These are phyloP conservation scores for Pipistrellus kuhlii DNA, from an alignment of 2,797 vertebrate species.

Conservation along the genomic window DNA sequence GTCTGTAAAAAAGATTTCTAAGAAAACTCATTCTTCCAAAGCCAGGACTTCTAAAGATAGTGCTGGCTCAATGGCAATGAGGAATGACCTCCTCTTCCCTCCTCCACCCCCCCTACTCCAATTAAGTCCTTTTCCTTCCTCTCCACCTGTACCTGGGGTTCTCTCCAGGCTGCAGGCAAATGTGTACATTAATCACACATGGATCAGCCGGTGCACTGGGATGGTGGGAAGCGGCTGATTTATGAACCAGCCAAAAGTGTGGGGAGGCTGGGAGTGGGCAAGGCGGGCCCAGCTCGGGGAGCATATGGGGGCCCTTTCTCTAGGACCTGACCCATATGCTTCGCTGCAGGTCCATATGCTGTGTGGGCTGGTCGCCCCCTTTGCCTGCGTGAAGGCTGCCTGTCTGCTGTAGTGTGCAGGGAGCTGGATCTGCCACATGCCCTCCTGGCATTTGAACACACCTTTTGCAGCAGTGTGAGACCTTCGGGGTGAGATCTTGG, in stretches of 20 bases:
- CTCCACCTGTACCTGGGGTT: conserved; percentile 87
- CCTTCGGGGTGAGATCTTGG: conserved; percentile 20
- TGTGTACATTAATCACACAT: conserved; percentile 87
- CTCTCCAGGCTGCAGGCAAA: conserved; percentile 86
- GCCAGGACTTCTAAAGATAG: conserved; percentile 64
- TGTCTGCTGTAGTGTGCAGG: background rate
- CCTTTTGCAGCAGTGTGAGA: background rate
- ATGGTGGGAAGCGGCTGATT: conserved; percentile 86
- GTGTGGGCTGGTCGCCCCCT: conserved; percentile 77
- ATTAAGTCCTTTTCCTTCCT: conserved; percentile 84
- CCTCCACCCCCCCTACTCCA: conserved; percentile 78
- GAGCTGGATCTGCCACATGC: background rate
- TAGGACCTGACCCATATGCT: conserved; percentile 88
- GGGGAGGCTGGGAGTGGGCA: conserved; percentile 72
- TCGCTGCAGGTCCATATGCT: conserved; percentile 87
- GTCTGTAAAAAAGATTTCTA: conserved; percentile 79
- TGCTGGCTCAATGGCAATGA: conserved; percentile 81
- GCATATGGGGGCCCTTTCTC: conserved; percentile 86
- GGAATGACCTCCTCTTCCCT: conserved; percentile 71
- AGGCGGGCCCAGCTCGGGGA: conserved; percentile 83
- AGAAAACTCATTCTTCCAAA: conserved; percentile 79
- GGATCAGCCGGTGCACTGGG: conserved; percentile 83
- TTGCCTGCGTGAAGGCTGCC: conserved; percentile 14
- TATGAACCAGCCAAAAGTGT: conserved; percentile 86
- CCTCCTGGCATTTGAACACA: conserved; percentile 28